These are phyloP conservation scores for Epinephelus cyanopodus DNA, from an alignment of 2,113 vertebrate species.

Conservation along the genomic window DNA sequence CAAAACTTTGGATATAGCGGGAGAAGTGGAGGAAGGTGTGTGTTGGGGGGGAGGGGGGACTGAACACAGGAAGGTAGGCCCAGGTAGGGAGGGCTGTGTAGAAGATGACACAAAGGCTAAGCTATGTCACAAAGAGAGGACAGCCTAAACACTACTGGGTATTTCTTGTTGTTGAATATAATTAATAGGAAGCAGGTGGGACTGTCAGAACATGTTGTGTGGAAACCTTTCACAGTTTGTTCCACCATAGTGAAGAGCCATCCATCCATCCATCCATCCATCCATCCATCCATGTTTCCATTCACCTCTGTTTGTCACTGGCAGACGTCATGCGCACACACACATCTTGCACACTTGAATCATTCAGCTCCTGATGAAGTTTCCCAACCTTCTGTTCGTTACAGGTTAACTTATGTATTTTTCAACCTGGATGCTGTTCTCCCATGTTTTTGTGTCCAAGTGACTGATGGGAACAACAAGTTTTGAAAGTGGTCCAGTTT, in stretches of 20 bases:
- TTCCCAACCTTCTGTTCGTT: conserved; percentile 15
- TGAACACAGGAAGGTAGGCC: conserved; percentile 66
- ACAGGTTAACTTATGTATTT: no score
- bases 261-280: conserved; percentile 24
- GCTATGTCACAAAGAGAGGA: conserved; percentile 69
- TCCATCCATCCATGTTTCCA: conserved; percentile 23
- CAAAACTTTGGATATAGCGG: conserved; percentile 99
- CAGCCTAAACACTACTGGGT: conserved; percentile 60
- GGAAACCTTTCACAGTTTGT: conserved; percentile 66
- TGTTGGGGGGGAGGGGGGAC: conserved; percentile 35
- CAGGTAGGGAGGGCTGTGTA: conserved; percentile 55
- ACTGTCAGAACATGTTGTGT: conserved; percentile 77
- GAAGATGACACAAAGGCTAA: conserved; percentile 62
- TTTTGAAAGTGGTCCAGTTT: no score
- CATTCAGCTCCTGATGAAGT: conserved; percentile 1
- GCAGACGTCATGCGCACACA: conserved; percentile 6
- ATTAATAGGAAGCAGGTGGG: conserved; percentile 76
- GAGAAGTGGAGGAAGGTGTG: conserved; percentile 42
- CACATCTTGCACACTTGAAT: conserved; percentile 21
- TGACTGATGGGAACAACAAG: no score
- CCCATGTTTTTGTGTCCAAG: no score
- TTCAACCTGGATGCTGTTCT: no score
- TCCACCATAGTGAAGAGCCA: conserved; percentile 50
- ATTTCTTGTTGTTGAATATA: conserved; percentile 70
- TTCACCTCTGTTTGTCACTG: conserved; percentile 31